Conservation (phyloP, 2,888 invertebrate species). For the Metacarcinus magister region DNA sequence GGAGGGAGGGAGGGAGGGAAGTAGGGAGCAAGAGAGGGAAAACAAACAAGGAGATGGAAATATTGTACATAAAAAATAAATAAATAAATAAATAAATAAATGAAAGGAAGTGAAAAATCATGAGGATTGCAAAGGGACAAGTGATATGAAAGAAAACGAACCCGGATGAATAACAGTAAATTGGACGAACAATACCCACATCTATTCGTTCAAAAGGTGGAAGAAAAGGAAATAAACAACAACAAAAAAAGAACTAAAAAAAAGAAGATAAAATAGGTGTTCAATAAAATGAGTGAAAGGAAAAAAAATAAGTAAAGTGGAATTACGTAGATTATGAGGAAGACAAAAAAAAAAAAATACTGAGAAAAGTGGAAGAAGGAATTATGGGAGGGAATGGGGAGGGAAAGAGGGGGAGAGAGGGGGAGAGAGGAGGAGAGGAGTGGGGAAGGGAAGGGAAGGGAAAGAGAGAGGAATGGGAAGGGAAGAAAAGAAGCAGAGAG, state of each 20-base stretch:
- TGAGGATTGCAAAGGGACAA: no score
- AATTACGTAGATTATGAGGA: not conserved
- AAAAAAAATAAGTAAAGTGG: not conserved
- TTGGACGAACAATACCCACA: no score
- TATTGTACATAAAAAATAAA: no score
- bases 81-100: no score
- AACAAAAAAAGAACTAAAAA: not conserved
- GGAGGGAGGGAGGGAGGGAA: no score
- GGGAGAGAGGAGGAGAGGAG: not conserved
- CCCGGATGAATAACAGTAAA: no score
- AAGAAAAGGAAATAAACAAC: no score
- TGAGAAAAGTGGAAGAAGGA: not conserved
- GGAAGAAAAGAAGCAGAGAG: not conserved
- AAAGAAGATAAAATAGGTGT: not conserved
- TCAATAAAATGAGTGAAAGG: not conserved
- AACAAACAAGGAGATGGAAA: no score
- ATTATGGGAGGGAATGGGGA: not conserved
- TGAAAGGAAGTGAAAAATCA: no score
- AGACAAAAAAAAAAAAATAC: not conserved
- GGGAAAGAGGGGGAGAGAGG: not conserved
- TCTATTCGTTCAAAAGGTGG: no score
- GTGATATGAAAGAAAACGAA: no score
- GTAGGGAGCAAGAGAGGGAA: no score
- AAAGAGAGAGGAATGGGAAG: not conserved
- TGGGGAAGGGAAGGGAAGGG: not conserved